A percentile compares a stretch with the other conserved stretches of the same genome.
Conservation (phyloP, 2,888 invertebrate species). For the Cephus rjabovi region DNA sequence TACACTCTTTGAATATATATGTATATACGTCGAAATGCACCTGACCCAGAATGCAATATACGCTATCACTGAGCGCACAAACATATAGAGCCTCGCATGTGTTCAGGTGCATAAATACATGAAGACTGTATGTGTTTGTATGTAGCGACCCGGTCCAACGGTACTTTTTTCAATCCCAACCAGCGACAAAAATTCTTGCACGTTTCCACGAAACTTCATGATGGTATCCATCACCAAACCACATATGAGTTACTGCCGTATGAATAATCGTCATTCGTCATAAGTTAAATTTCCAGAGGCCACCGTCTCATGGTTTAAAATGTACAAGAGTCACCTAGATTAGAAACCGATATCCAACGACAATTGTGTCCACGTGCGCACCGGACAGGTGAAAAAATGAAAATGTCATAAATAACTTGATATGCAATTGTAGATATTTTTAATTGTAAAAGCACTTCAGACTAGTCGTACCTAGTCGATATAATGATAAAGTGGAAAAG, state of each 20-base stretch:
- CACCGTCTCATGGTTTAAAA: not conserved
- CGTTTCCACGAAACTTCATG: not conserved
- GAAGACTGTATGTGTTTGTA: not conserved
- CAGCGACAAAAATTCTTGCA: not conserved
- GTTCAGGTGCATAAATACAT: not conserved
- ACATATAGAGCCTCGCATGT: not conserved
- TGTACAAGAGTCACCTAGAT: not conserved
- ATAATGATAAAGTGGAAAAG: not conserved
- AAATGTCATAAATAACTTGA: not conserved
- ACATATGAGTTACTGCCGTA: not conserved
- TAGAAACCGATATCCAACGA: not conserved
- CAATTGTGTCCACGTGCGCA: not conserved
- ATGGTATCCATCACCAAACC: not conserved
- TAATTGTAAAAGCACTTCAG: no score
- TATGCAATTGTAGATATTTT: not conserved
- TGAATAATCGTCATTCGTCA: not conserved
- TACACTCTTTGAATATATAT: not conserved
- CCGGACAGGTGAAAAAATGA: not conserved
- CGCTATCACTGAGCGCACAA: conserved; percentile 32
- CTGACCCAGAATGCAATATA: conserved; percentile 51
- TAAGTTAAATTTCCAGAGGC: not conserved
- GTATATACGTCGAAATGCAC: conserved; percentile 39
- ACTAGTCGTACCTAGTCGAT: no score
- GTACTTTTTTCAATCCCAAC: not conserved
- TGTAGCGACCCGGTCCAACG: not conserved